A percentile compares a stretch with the other conserved stretches of the same genome.
These are phyloP conservation scores for Metopolophium dirhodum DNA, from an alignment of 1,140 invertebrate species.

Conservation along the genomic window DNA sequence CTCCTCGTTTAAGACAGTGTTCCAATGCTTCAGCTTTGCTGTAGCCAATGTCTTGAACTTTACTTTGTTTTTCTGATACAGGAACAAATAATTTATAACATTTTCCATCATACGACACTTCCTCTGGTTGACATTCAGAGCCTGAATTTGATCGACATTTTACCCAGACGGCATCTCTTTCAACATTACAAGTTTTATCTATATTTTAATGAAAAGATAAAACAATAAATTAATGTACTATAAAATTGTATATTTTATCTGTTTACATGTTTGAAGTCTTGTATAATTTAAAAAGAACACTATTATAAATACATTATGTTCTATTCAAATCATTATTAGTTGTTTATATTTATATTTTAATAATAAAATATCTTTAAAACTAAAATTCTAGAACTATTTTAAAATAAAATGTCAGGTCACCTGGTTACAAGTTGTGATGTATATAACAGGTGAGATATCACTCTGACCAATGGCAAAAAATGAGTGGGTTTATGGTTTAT, in stretches of 20 bases:
- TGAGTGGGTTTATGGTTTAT: too few species aligned
- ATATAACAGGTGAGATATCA: background rate
- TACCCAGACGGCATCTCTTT: slow-evolving; percentile 65
- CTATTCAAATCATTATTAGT: background rate
- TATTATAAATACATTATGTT: background rate
- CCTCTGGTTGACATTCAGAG: slow-evolving; percentile 65
- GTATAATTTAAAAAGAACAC: too few species aligned
- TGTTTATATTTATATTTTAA: too few species aligned
- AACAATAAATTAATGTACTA: background rate
- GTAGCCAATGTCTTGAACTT: slow-evolving; percentile 61
- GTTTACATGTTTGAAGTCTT: too few species aligned
- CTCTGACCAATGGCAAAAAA: background rate
- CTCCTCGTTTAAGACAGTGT: slow-evolving; percentile 63
- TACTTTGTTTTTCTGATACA: slow-evolving; percentile 59
- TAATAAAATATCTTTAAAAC: too few species aligned
- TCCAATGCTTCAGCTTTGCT: slow-evolving; percentile 66
- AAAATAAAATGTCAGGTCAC: background rate
- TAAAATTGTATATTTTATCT: background rate
- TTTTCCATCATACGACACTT: slow-evolving; percentile 64
- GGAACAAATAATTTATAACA: slow-evolving; percentile 61
- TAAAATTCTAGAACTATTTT: too few species aligned
- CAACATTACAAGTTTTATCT: slow-evolving; percentile 61
- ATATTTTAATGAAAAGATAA: slow-evolving; percentile 56
- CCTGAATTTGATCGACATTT: slow-evolving; percentile 64
- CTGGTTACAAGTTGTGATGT: background rate